Evolutionary conservation across 2,888 invertebrate species (phyloP).

Genomic region (Ormyrus pomaceus): DNA sequence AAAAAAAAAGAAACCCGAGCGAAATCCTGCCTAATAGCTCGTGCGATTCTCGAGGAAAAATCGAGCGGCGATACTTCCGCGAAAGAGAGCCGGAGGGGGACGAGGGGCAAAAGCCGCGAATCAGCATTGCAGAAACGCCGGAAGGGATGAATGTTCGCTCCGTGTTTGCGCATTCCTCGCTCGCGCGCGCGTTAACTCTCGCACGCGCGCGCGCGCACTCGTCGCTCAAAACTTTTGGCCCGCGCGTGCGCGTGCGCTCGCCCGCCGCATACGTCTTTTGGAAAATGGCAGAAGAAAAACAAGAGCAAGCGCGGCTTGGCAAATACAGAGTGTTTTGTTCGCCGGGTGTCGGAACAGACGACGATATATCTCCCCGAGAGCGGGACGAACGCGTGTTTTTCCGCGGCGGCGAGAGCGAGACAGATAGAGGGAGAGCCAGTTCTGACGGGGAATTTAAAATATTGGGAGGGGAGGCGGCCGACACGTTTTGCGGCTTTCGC

Average conservation of each 20-base stretch:
- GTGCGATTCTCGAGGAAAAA: no score
- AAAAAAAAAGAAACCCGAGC: no score
- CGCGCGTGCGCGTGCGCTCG: background rate
- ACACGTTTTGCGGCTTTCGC: no score
- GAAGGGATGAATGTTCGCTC: slow-evolving; percentile 4
- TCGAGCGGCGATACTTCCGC: no score
- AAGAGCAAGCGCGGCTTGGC: slow-evolving; percentile 4
- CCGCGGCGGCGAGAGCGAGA: background rate
- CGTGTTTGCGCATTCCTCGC: background rate
- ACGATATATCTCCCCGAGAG: background rate
- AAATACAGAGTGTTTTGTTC: slow-evolving; percentile 30
- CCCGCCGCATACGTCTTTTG: slow-evolving; percentile 2
- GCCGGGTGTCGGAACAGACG: background rate
- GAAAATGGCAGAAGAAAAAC: slow-evolving; percentile 16
- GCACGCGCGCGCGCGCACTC: slow-evolving; percentile 5
- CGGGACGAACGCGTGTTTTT: background rate
- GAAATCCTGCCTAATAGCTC: no score
- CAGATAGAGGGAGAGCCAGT: slow-evolving; percentile 9
- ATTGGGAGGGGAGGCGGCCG: background rate
- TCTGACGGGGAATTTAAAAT: slow-evolving; percentile 37
- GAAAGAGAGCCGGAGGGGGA: background rate
- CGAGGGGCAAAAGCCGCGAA: background rate
- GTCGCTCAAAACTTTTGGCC: slow-evolving; percentile 21
- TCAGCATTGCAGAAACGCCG: background rate
- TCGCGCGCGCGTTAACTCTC: slow-evolving; percentile 9